These are phyloP conservation scores for Gyps fulvus DNA, from an alignment of 2,113 vertebrate species.

Conservation along the genomic window DNA sequence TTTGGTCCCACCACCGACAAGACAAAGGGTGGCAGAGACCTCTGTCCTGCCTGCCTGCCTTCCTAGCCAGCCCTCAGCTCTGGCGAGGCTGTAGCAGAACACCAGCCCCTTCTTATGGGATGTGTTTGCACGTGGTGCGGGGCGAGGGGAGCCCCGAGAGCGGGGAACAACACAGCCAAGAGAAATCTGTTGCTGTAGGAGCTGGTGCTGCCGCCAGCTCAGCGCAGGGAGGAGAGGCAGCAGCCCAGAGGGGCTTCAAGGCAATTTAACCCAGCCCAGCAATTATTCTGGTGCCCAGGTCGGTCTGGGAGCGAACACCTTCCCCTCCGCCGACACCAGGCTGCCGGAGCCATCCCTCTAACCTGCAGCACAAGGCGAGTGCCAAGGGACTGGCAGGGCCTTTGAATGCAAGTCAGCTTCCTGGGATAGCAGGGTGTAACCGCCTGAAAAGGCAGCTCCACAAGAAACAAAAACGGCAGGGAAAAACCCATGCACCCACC, in stretches of 20 bases:
- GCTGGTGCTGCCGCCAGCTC: background rate
- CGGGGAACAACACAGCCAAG: background rate
- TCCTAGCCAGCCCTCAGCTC: background rate
- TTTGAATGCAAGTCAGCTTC: constrained; percentile 33
- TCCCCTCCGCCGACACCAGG: rapidly evolving
- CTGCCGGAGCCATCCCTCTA: background rate
- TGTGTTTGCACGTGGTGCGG: too few relatives aligned
- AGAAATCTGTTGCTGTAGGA: background rate
- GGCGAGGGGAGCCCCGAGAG: background rate
- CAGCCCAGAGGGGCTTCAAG: background rate
- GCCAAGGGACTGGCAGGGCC: constrained; percentile 19
- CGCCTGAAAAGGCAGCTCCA: constrained; percentile 38
- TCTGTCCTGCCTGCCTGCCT: background rate
- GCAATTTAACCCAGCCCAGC: background rate
- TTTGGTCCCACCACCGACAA: background rate
- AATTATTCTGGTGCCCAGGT: background rate
- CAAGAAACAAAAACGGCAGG: constrained; percentile 23
- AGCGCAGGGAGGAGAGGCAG: background rate
- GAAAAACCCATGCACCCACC: constrained; percentile 39
- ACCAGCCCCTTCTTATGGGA: background rate
- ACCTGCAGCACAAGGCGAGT: background rate
- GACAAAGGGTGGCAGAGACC: background rate
- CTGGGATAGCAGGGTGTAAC: constrained; percentile 42
- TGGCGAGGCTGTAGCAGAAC: background rate
- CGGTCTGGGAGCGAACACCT: background rate